phyloP scores from a whole-genome alignment of 2,113 vertebrate species.

The Potamarius usumacintae region DNA sequence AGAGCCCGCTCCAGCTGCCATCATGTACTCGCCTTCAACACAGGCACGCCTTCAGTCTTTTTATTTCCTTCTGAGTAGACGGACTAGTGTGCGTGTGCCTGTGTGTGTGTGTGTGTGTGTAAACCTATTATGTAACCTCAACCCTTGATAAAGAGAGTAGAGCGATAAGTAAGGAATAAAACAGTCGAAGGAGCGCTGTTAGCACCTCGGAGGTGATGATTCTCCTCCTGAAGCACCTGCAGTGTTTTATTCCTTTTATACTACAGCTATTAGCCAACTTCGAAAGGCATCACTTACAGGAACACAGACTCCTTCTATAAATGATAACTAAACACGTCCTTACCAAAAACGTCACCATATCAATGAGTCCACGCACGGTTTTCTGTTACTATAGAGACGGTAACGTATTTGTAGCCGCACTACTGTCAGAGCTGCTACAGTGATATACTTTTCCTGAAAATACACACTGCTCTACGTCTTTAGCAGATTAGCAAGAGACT shows the following conservation, averaged over 20 bases:
- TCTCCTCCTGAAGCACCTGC: neutral
- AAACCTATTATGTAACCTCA: neutral
- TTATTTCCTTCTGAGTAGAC: neutral
- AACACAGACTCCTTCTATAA: no score
- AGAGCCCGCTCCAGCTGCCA: neutral
- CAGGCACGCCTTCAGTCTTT: neutral
- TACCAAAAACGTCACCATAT: no score
- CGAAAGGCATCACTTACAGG: no score
- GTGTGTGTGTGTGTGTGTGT: neutral
- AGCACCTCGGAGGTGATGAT: neutral
- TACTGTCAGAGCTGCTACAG: neutral
- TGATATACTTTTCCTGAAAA: no score
- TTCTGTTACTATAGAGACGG: neutral
- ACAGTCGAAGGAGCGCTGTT: neutral
- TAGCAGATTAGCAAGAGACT: neutral
- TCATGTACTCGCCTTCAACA: no score
- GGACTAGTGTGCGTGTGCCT: neutral
- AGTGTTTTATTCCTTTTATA: neutral
- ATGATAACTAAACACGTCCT: no score
- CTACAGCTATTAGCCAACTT: neutral
- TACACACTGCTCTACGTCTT: no score
- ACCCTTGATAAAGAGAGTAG: neutral
- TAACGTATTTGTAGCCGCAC: neutral
- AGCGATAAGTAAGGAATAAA: neutral
- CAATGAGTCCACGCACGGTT: no score